These are phyloP conservation scores for Gibbula magus DNA, from an alignment of 2,888 invertebrate genomes.

Conservation along the genomic window DNA sequence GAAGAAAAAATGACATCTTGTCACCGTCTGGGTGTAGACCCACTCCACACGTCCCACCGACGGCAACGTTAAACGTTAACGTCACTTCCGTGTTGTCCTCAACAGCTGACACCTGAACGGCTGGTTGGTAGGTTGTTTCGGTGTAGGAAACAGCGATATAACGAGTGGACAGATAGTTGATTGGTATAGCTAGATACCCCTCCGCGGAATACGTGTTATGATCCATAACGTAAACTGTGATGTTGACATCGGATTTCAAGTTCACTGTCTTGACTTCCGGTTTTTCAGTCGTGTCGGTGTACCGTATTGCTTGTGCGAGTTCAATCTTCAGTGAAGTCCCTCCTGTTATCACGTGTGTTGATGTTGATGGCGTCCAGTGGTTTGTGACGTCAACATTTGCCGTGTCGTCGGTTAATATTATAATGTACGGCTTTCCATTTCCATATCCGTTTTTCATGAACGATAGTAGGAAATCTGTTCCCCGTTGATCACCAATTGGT, in stretches of 20 bases:
- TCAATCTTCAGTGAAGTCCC: background rate
- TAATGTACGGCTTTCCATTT: background rate
- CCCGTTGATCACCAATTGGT: background rate
- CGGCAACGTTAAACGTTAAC: background rate
- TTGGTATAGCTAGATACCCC: constrained; percentile 19
- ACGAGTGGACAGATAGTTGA: background rate
- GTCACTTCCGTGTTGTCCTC: background rate
- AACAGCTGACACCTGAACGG: background rate
- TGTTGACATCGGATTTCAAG: background rate
- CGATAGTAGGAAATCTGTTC: constrained; percentile 7
- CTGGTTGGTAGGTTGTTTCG: background rate
- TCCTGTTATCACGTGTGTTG: background rate
- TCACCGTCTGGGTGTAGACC: background rate
- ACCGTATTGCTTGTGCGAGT: background rate
- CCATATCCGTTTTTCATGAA: constrained; percentile 8
- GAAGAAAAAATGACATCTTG: background rate
- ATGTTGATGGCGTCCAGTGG: background rate
- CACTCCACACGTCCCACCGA: background rate
- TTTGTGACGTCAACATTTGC: background rate
- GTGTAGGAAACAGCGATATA: constrained; percentile 14
- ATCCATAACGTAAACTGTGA: constrained; percentile 1
- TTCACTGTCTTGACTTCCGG: constrained; percentile 2
- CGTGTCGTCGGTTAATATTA: background rate
- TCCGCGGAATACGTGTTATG: constrained; percentile 9
- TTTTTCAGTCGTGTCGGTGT: background rate